Evolutionary conservation across 2,888 invertebrate species (phyloP).

Genomic region (Idaea aversata): DNA sequence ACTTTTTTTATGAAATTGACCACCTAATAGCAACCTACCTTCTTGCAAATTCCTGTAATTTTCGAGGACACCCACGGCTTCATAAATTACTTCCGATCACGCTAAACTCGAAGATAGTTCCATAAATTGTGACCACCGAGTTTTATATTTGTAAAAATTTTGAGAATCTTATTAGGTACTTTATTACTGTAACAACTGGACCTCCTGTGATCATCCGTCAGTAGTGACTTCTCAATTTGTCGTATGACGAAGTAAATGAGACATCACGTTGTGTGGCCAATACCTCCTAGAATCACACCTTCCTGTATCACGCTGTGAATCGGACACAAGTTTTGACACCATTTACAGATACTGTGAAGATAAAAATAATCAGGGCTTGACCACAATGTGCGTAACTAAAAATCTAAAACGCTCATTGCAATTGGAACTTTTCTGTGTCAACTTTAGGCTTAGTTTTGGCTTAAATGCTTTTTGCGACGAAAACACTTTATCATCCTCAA

Average conservation of each 20-base stretch:
- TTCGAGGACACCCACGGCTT: slow-evolving; percentile 41
- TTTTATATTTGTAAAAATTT: slow-evolving; percentile 38
- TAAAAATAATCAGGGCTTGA: slow-evolving; percentile 74
- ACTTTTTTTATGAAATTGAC: slow-evolving; percentile 38
- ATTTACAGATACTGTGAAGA: slow-evolving; percentile 64
- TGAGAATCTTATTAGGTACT: slow-evolving; percentile 41
- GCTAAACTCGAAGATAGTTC: slow-evolving; percentile 39
- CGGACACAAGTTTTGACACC: slow-evolving; percentile 77
- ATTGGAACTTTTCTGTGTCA: slow-evolving; percentile 26
- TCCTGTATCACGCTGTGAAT: slow-evolving; percentile 73
- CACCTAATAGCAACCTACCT: slow-evolving; percentile 40
- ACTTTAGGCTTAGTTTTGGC: slow-evolving; percentile 2
- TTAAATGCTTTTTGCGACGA: slow-evolving; percentile 38
- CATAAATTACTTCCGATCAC: slow-evolving; percentile 68
- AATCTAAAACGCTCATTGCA: background rate
- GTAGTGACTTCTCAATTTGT: slow-evolving; percentile 62
- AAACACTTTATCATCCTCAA: slow-evolving; percentile 64
- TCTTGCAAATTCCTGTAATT: slow-evolving; percentile 37
- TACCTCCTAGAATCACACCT: slow-evolving; percentile 63
- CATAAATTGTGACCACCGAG: slow-evolving; percentile 36
- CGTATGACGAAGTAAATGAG: slow-evolving; percentile 62
- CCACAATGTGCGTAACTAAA: slow-evolving; percentile 48
- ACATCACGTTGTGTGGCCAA: slow-evolving; percentile 70
- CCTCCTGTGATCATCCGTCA: slow-evolving; percentile 57
- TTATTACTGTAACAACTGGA: slow-evolving; percentile 46